These are phyloP conservation scores for Anastrepha obliqua DNA, from an alignment of 1,140 invertebrate genomes.

Conservation along the genomic window DNA sequence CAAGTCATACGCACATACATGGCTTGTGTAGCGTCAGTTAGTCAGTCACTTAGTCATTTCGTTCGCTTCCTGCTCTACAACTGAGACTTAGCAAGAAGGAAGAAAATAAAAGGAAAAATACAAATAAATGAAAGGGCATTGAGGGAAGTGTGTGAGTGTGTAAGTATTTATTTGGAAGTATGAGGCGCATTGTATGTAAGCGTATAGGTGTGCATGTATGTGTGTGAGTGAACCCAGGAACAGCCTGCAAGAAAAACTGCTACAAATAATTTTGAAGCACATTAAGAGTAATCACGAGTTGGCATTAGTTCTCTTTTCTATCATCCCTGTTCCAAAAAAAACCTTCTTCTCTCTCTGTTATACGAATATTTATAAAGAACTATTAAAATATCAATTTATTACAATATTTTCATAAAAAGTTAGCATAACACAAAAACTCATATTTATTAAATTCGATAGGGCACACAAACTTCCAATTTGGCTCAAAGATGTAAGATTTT, in stretches of 20 bases:
- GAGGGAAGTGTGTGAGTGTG: constrained; percentile 26
- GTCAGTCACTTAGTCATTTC: constrained; percentile 51
- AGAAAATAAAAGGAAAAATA: neutral
- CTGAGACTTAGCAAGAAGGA: neutral
- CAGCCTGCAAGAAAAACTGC: no score
- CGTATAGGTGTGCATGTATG: neutral
- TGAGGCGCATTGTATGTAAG: neutral
- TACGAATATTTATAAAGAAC: no score
- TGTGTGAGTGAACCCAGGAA: neutral
- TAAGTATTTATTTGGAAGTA: constrained; percentile 3
- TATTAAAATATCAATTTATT: no score
- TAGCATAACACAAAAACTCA: neutral
- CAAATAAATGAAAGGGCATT: constrained; percentile 34
- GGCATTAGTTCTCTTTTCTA: no score
- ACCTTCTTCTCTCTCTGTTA: no score
- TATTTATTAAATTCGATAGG: no score
- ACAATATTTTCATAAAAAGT: neutral
- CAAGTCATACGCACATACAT: constrained; percentile 9
- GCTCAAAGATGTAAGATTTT: no score
- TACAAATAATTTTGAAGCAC: no score
- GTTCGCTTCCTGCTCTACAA: constrained; percentile 31
- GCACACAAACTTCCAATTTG: no score
- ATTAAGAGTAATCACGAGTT: no score
- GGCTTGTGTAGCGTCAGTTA: constrained; percentile 6
- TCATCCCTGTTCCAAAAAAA: no score